phyloP scores from a whole-genome alignment of 2,797 vertebrate species.

The Knipowitschia caucasica region DNA sequence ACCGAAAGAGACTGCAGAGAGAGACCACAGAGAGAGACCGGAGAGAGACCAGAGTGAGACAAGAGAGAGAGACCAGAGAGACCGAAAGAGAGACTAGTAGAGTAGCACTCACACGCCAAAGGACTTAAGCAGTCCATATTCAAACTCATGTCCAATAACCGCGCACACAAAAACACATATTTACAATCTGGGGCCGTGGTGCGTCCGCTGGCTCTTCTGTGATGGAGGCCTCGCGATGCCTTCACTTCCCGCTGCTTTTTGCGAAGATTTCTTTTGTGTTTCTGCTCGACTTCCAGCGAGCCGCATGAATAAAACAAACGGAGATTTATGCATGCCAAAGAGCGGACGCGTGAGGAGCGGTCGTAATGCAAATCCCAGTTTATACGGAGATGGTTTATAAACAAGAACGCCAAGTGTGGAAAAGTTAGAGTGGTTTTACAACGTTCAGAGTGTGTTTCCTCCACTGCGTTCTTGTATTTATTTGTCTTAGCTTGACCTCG shows the following conservation, averaged over 20 bases:
- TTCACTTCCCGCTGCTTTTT: slow-evolving; percentile 40
- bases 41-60: no score
- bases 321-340: slow-evolving; percentile 23
- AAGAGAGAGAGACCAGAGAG: no score
- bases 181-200: slow-evolving; percentile 39
- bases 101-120: no score
- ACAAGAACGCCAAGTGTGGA: no score
- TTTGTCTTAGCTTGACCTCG: no score
- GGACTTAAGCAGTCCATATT: no score
- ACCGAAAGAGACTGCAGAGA: no score
- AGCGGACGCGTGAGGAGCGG: slow-evolving; percentile 10
- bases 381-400: slow-evolving; percentile 11
- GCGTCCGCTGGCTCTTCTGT: slow-evolving; percentile 37
- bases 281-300: slow-evolving; percentile 56
- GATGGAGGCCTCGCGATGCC: slow-evolving; percentile 48
- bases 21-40: no score
- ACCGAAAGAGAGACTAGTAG: no score
- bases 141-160: slow-evolving; percentile 43
- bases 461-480: no score
- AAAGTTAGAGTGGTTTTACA: not conserved
- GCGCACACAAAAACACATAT: slow-evolving; percentile 58
- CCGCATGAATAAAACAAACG: slow-evolving; percentile 55
- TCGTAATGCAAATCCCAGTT: slow-evolving; percentile 25
- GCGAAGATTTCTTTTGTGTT: slow-evolving; percentile 28
- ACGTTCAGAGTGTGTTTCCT: no score